Evolutionary conservation across 2,113 vertebrate species (phyloP).

Genomic region (Trogon surrucura): DNA sequence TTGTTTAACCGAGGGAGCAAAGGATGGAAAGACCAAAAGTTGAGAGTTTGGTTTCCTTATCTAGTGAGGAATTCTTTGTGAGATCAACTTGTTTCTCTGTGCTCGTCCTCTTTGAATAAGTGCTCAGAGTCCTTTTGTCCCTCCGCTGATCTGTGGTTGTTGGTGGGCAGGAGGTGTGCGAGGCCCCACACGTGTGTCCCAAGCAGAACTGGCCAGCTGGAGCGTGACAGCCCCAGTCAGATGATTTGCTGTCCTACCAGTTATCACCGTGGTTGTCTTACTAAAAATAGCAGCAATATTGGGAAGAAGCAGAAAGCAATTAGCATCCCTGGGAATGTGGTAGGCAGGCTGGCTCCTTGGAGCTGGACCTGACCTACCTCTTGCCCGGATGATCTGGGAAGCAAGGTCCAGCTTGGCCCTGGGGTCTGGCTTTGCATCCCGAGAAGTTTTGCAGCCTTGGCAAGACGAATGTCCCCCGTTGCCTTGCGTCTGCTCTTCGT

Average conservation of each 20-base stretch:
- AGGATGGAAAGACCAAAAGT: not conserved
- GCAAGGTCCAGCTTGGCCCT: constrained; percentile 9
- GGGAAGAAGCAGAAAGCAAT: constrained; percentile 45
- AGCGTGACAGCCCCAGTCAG: not conserved
- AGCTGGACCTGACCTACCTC: not conserved
- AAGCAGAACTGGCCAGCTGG: constrained; percentile 26
- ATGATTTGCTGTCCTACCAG: not conserved
- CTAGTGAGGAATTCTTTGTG: not conserved
- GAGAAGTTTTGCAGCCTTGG: not conserved
- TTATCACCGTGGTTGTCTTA: not conserved
- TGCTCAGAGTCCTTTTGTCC: constrained; percentile 19
- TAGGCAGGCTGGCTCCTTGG: not conserved
- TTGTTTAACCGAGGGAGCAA: not conserved
- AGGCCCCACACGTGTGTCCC: not conserved
- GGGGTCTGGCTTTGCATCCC: not conserved
- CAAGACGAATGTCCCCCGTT: accelerated
- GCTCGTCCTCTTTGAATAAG: not conserved
- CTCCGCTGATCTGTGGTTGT: not conserved
- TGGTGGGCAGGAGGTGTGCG: not conserved
- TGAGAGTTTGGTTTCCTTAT: not conserved
- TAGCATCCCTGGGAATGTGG: constrained; percentile 13
- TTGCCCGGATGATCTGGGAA: not conserved
- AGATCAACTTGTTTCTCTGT: not conserved
- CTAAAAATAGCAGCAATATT: constrained; percentile 56
- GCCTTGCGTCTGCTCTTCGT: not conserved